Evolutionary conservation across 2,797 vertebrate species (phyloP).

Genomic region (Lates japonicus): DNA sequence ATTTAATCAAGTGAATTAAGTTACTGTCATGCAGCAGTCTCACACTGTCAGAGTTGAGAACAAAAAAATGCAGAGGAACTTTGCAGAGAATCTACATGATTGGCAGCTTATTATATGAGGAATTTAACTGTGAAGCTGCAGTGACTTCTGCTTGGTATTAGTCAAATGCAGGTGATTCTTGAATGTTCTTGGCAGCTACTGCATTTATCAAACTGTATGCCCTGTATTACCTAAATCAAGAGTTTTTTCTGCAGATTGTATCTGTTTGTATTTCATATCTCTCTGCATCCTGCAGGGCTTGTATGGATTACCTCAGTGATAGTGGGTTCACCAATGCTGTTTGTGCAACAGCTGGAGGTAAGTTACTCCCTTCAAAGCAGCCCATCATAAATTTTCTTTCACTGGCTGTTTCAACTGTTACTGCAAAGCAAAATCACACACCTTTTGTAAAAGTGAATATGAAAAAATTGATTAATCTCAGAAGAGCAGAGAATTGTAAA

Average conservation of each 20-base stretch:
- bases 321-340: constrained; percentile 90
- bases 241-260: background rate
- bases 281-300: constrained; percentile 77
- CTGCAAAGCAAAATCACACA: background rate
- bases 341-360: constrained; percentile 89
- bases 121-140: background rate
- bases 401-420: background rate
- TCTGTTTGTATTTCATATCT: background rate
- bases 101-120: background rate
- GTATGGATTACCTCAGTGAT: constrained; percentile 87
- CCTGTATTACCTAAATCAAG: background rate
- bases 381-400: background rate
- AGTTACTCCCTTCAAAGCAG: constrained; percentile 33
- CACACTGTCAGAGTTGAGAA: constrained; percentile 1
- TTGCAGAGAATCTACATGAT: background rate
- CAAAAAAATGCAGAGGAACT: background rate
- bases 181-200: background rate
- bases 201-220: background rate
- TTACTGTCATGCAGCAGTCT: background rate
- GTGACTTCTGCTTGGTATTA: background rate
- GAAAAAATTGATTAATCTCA: background rate
- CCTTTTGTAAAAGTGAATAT: background rate
- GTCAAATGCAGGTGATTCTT: background rate
- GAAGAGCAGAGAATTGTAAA: background rate
- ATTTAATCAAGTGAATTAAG: background rate